A percentile compares a stretch with the other conserved stretches of the same genome.
These are phyloP conservation scores for Sula dactylatra DNA, from an alignment of 2,113 vertebrate genomes.

Conservation along the genomic window DNA sequence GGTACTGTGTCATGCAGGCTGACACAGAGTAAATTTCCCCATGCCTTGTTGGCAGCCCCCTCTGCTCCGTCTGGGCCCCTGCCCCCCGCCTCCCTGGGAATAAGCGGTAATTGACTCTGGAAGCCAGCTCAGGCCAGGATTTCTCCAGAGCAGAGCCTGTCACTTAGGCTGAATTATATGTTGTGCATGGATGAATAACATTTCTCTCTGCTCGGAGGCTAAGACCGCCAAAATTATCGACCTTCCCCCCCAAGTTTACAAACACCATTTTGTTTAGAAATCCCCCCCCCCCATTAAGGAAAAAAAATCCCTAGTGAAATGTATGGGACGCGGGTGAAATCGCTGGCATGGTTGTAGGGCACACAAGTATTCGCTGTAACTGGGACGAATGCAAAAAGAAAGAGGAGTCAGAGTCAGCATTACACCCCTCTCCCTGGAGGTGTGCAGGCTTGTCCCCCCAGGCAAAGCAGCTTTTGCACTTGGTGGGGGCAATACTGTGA, in stretches of 20 bases:
- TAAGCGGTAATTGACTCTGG: constrained; percentile 65
- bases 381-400: background rate
- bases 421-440: background rate
- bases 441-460: background rate
- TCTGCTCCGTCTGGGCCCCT: constrained; percentile 12
- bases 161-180: constrained; percentile 66
- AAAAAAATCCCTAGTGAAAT: background rate
- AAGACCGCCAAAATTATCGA: constrained; percentile 49
- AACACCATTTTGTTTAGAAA: constrained; percentile 23
- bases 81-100: constrained; percentile 50
- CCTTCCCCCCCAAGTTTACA: constrained; percentile 32
- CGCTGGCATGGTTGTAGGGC: background rate
- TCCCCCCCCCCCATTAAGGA: background rate
- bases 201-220: constrained; percentile 48
- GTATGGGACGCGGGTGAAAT: background rate
- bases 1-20: constrained; percentile 56
- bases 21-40: constrained; percentile 50
- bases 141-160: constrained; percentile 69
- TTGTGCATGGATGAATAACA: constrained; percentile 59
- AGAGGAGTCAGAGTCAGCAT: background rate
- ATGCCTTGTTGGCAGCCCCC: constrained; percentile 40
- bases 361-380: background rate
- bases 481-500: background rate
- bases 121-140: constrained; percentile 54
- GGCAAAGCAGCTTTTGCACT: background rate